Conservation (phyloP, 2,888 invertebrate genomes). For the Drosophila fulvimacula region DNA sequence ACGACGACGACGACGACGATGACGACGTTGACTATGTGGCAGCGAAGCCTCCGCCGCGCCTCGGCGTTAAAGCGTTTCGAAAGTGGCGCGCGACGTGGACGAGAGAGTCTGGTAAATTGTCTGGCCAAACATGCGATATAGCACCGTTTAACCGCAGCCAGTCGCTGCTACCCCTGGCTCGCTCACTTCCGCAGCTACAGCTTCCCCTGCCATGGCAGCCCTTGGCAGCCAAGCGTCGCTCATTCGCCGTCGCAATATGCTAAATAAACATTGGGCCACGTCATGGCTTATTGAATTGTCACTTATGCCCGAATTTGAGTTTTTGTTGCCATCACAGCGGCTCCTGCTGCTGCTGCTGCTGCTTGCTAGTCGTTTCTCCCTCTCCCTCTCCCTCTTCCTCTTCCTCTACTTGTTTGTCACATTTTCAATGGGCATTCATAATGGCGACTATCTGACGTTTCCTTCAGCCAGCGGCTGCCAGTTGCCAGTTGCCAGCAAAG, state of each 20-base stretch:
- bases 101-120: slow-evolving; percentile 66
- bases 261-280: slow-evolving; percentile 83
- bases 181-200: slow-evolving; percentile 24
- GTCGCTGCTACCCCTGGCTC: slow-evolving; percentile 31
- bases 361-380: neutral
- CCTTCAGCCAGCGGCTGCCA: slow-evolving; percentile 42
- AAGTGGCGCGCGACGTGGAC: slow-evolving; percentile 63
- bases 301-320: slow-evolving; percentile 80
- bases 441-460: slow-evolving; percentile 70
- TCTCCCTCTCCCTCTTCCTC: neutral
- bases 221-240: slow-evolving; percentile 69
- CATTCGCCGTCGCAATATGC: slow-evolving; percentile 81
- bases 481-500: slow-evolving; percentile 61
- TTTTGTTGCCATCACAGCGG: slow-evolving; percentile 57
- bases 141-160: slow-evolving; percentile 72
- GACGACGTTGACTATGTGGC: slow-evolving; percentile 44
- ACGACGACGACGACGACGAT: slow-evolving; percentile 27
- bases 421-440: slow-evolving; percentile 57
- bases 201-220: slow-evolving; percentile 49
- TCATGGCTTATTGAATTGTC: slow-evolving; percentile 84
- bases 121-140: slow-evolving; percentile 60
- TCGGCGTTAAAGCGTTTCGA: slow-evolving; percentile 68
- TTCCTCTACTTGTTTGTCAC: slow-evolving; percentile 51
- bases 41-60: slow-evolving; percentile 47
- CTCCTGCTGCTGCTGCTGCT: slow-evolving; percentile 7